Percentiles rank a stretch among this genome's conserved stretches.
phyloP scores from a whole-genome alignment of 2,888 invertebrate species.

The Rhagonycha lutea region DNA sequence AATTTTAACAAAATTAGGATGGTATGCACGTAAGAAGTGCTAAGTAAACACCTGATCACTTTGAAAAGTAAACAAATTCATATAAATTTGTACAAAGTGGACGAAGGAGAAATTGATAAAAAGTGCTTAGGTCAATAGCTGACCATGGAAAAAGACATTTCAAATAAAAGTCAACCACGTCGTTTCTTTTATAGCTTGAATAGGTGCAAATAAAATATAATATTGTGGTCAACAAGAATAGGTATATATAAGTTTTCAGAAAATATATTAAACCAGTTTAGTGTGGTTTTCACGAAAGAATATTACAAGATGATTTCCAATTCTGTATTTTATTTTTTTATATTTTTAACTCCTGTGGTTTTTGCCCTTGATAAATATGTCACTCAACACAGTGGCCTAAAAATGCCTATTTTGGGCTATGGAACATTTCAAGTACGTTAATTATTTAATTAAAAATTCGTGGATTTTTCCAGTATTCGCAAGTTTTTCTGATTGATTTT shows the following conservation, averaged over 20 bases:
- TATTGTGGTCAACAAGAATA: background rate
- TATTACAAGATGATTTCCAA: background rate
- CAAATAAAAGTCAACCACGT: background rate
- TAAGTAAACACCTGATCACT: background rate
- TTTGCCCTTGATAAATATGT: conserved; percentile 41
- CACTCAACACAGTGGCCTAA: background rate
- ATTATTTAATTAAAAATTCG: background rate
- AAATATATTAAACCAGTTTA: background rate
- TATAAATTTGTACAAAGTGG: background rate
- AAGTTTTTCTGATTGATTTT: background rate
- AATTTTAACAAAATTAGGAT: background rate
- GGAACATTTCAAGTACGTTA: background rate
- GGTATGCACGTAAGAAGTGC: background rate
- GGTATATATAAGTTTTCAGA: background rate
- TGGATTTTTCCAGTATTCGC: no score
- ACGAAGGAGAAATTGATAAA: background rate
- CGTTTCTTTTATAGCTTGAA: background rate
- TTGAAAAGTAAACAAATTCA: background rate
- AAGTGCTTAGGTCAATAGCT: background rate
- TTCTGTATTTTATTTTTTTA: background rate
- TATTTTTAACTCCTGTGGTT: background rate
- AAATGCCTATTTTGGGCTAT: background rate
- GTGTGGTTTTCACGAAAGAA: background rate
- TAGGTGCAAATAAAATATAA: background rate
- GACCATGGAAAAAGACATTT: background rate